Base-by-base conservation (phyloP, 2,113 vertebrate species). In the Camelus bactrianus region DNA sequence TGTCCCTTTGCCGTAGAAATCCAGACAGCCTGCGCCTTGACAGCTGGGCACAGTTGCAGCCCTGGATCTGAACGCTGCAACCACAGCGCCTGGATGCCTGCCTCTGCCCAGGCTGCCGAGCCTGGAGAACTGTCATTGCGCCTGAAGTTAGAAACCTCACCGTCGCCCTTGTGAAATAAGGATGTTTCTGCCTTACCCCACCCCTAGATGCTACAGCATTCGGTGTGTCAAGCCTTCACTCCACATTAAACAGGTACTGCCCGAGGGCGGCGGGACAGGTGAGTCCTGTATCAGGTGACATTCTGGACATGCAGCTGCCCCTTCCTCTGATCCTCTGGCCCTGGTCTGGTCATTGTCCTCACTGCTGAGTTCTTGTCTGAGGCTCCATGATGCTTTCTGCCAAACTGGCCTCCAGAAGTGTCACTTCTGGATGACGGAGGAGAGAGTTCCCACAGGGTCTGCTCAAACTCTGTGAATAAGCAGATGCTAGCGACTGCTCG, bases 1-100 rank as follows among this genome's bases (percentile, higher is more conserved):
- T 16, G 5, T 13, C 28, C 54, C 26, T 32, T 10, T 5, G 2
- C 89, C 48, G 22, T 5, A 28, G 65, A 60, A 12, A 42, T 46
- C 58, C 72, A 8, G 14, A 38, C 26, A 0, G 30, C 64, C 14
- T 11, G 6, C n/a, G 20, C 52, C 60, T 76, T 24, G 32, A 67
- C 5, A 1, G 10, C 54, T 28, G 35, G 64, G 11, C 54, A 20
- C 24, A 6, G 62, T 22, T 12, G 35, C 35, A 60, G 76, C 8
- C 56, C 67, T 15, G n/a, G 22, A 19, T 77, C 50, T 35, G 22
- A 69, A 54, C 2, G 6, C 38, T 16, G 35, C 56, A 22, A 9
- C 19, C 7, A 0, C 0, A 1, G 54, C 2, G 17, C 42, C 75
- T 8, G 1, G 26, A 20, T 10, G 11, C 28, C 32, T 58, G 28